Percentiles rank a stretch among this genome's conserved stretches.
phyloP scores from a whole-genome alignment of 2,797 vertebrate genomes.

The Enteromius trimaculatus region DNA sequence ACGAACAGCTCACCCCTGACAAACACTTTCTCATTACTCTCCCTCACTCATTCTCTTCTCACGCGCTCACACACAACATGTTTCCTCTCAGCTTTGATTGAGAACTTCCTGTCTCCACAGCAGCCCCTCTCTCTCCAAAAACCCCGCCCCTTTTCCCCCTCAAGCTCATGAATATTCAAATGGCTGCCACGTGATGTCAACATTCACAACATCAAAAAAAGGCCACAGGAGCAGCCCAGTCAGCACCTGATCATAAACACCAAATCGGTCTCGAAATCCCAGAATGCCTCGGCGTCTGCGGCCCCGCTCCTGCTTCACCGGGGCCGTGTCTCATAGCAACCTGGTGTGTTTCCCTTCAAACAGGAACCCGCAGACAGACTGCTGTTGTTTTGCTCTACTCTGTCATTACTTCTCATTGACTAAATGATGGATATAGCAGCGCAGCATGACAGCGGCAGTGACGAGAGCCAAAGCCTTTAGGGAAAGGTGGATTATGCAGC shows the following conservation, averaged over 20 bases:
- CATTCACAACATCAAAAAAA: conserved; percentile 44
- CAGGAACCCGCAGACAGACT: conserved; percentile 58
- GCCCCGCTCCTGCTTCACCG: conserved; percentile 9
- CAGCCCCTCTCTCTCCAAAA: background rate
- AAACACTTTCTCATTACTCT: conserved; percentile 61
- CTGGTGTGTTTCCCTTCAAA: conserved; percentile 56
- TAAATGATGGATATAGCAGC: conserved; percentile 58
- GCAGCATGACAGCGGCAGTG: conserved; percentile 53
- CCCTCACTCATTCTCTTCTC: conserved; percentile 43
- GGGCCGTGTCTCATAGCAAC: conserved; percentile 55
- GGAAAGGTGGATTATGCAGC: conserved; percentile 43
- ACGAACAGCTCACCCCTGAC: conserved; percentile 58
- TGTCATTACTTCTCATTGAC: conserved; percentile 61
- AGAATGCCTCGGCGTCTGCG: conserved; percentile 22
- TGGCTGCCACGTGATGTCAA: conserved; percentile 27
- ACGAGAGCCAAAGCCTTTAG: conserved; percentile 49
- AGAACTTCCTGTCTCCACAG: conserved; percentile 58
- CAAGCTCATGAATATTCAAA: conserved; percentile 53
- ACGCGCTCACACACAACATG: conserved; percentile 34
- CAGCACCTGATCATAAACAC: conserved; percentile 46
- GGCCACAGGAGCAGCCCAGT: background rate
- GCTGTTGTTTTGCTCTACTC: conserved; percentile 52
- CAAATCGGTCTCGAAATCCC: conserved; percentile 34
- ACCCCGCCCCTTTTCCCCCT: background rate
- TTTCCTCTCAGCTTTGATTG: conserved; percentile 60